A percentile compares a stretch with the other conserved stretches of the same genome.
These are phyloP conservation scores for Salvelinus alpinus DNA, from an alignment of 2,113 vertebrate genomes.

Conservation along the genomic window DNA sequence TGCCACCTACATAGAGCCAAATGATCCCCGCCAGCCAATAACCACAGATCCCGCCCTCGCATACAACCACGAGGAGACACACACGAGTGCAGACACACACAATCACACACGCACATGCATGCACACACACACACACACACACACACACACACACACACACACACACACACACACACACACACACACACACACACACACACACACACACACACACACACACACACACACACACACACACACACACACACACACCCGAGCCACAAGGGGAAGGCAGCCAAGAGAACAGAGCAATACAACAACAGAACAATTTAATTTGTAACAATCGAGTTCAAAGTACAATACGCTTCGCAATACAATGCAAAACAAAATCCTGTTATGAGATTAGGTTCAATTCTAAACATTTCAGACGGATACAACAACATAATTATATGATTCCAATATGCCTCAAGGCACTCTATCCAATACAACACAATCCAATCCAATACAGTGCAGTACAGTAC, in stretches of 20 bases:
- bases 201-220: no score
- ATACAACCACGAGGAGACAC: conserved; percentile 25
- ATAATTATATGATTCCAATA: no score
- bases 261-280: neutral
- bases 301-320: conserved; percentile 20
- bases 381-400: no score
- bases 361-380: no score
- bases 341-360: neutral
- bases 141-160: neutral
- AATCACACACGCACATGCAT: neutral
- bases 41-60: conserved; percentile 44
- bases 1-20: conserved; percentile 75
- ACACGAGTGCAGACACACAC: neutral
- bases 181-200: conserved; percentile 4
- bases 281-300: conserved; percentile 21
- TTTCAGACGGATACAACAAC: no score
- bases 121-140: conserved; percentile 8
- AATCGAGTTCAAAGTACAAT: neutral
- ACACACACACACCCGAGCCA: neutral
- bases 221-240: conserved; percentile 6
- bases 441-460: no score
- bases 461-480: no score
- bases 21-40: conserved; percentile 74
- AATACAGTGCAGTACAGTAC: no score
- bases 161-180: neutral